Evolutionary conservation across 2,888 invertebrate genomes (phyloP).

Genomic region (Parelbella ahira): DNA sequence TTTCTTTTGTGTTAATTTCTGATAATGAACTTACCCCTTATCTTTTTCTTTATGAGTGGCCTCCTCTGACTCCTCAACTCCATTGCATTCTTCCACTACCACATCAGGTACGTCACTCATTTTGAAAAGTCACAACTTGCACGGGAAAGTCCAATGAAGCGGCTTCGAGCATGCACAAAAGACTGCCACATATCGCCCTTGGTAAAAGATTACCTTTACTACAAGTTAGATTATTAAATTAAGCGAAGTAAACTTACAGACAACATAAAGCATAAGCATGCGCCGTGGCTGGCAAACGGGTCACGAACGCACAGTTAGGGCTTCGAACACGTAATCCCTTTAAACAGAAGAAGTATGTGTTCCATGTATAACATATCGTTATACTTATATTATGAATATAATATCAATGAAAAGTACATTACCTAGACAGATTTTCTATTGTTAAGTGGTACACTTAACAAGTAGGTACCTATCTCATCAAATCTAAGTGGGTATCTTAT

Average conservation of each 20-base stretch:
- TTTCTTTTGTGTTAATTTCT: too few species aligned
- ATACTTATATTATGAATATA: too few species aligned
- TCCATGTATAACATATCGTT: slow-evolving; percentile 4
- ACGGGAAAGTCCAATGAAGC: slow-evolving; percentile 50
- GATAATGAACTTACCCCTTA: slow-evolving; percentile 53
- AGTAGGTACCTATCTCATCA: too few species aligned
- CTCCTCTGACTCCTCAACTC: slow-evolving; percentile 51
- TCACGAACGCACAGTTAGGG: slow-evolving; percentile 74
- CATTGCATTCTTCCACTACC: slow-evolving; percentile 66
- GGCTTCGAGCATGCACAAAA: slow-evolving; percentile 50
- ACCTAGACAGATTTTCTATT: too few species aligned
- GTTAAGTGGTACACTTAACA: too few species aligned
- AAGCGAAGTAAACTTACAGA: slow-evolving; percentile 70
- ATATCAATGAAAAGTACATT: too few species aligned
- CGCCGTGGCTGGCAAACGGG: slow-evolving; percentile 67
- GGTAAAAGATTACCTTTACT: slow-evolving; percentile 74
- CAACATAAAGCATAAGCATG: slow-evolving; percentile 66
- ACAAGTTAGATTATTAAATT: slow-evolving; percentile 77
- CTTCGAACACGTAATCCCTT: slow-evolving; percentile 73
- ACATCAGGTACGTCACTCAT: slow-evolving; percentile 68
- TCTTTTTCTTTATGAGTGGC: slow-evolving; percentile 47
- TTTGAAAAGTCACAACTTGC: too few species aligned
- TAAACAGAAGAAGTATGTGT: slow-evolving; percentile 50
- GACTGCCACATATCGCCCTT: slow-evolving; percentile 72
- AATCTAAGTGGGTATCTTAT: too few species aligned